A percentile compares a stretch with the other conserved stretches of the same genome.
These are phyloP conservation scores for Berghia stephanieae DNA, from an alignment of 1,140 invertebrate species.

Conservation along the genomic window DNA sequence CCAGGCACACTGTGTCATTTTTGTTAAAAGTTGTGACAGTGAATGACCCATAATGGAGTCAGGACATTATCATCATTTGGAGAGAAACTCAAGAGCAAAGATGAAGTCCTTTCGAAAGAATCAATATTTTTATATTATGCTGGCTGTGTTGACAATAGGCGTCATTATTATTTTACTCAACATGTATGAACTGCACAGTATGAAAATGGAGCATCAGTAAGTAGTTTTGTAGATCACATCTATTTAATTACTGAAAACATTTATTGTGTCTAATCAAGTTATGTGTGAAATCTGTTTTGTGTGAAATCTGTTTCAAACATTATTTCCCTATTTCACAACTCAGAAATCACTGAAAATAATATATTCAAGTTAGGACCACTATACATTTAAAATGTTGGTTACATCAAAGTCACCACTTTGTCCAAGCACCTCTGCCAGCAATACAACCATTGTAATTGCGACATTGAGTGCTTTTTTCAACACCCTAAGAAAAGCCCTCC, in stretches of 20 bases:
- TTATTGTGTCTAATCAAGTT: constrained; percentile 21
- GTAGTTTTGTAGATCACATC: constrained; percentile 44
- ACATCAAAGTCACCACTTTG: too few relatives aligned
- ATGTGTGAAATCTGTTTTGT: constrained; percentile 35
- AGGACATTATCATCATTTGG: too few relatives aligned
- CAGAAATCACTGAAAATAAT: not conserved
- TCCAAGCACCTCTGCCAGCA: too few relatives aligned
- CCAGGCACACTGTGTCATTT: too few relatives aligned
- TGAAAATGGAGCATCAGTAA: constrained; percentile 37
- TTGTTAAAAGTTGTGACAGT: too few relatives aligned
- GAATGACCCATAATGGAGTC: too few relatives aligned
- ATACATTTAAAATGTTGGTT: too few relatives aligned
- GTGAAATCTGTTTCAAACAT: constrained; percentile 36
- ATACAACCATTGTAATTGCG: too few relatives aligned
- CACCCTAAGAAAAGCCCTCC: too few relatives aligned
- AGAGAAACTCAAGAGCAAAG: too few relatives aligned
- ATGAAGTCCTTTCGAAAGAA: too few relatives aligned
- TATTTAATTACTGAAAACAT: constrained; percentile 18
- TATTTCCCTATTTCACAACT: not conserved
- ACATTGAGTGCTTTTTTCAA: too few relatives aligned
- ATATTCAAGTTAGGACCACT: not conserved
- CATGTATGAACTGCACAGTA: constrained; percentile 59
- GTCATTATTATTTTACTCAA: constrained; percentile 53
- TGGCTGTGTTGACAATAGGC: constrained; percentile 50
- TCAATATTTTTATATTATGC: constrained; percentile 27